Percentiles rank a stretch among this genome's conserved stretches.
Conservation (phyloP, 2,797 vertebrate genomes). For the Spinibarbus caldwelli region DNA sequence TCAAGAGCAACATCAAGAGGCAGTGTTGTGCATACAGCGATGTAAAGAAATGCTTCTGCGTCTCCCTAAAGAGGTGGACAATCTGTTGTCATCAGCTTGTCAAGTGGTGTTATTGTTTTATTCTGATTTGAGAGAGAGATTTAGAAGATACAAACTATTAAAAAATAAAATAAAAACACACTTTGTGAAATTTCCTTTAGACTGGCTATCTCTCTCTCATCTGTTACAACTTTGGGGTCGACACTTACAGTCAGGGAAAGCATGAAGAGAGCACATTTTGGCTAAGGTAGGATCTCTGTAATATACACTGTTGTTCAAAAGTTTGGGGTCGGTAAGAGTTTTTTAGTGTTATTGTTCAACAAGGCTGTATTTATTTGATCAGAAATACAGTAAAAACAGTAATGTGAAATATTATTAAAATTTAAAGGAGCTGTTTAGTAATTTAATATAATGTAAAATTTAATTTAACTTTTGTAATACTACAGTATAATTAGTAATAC, state of each 20-base stretch:
- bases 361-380: no score
- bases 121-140: background rate
- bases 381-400: no score
- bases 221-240: conserved; percentile 93
- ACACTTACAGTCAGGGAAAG: conserved; percentile 78
- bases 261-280: conserved; percentile 89
- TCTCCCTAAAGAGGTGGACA: conserved; percentile 84
- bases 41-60: conserved; percentile 90
- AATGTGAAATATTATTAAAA: no score
- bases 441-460: background rate
- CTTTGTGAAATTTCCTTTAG: conserved; percentile 72
- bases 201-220: conserved; percentile 84
- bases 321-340: no score
- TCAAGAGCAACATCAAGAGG: conserved; percentile 84
- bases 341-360: no score
- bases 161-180: background rate
- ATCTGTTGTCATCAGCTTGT: conserved; percentile 14
- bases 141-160: background rate
- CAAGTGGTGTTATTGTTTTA: background rate
- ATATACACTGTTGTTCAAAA: background rate
- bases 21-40: conserved; percentile 76
- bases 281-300: conserved; percentile 83
- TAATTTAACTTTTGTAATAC: background rate
- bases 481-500: background rate
- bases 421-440: background rate